phyloP scores from a whole-genome alignment of 1,140 invertebrate species.

The Drosophila pallidifrons region DNA sequence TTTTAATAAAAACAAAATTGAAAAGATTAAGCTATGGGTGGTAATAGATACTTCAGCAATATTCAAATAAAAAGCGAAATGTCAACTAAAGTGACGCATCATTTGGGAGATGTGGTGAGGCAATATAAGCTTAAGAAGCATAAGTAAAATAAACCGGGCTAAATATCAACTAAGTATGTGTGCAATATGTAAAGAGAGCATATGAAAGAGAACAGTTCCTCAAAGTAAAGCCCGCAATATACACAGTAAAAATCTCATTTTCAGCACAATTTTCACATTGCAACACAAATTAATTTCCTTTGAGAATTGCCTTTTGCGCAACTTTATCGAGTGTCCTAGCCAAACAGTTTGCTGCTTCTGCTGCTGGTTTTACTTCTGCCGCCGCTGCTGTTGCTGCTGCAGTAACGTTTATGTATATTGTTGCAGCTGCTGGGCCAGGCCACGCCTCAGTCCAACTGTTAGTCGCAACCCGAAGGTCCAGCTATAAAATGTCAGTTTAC shows the following conservation, averaged over 20 bases:
- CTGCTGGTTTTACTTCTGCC: conserved; percentile 37
- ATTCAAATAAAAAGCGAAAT: background rate
- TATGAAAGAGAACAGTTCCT: conserved; percentile 2
- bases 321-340: conserved; percentile 73
- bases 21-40: conserved; percentile 17
- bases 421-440: conserved; percentile 44
- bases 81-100: background rate
- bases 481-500: conserved; percentile 75
- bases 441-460: conserved; percentile 5
- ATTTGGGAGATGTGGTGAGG: background rate
- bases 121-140: background rate
- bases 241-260: conserved; percentile 65
- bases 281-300: conserved; percentile 81
- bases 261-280: conserved; percentile 77
- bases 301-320: conserved; percentile 75
- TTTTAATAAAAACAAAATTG: conserved; percentile 27
- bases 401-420: conserved; percentile 76
- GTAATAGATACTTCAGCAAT: background rate
- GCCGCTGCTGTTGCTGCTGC: conserved; percentile 33
- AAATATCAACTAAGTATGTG: background rate
- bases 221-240: background rate
- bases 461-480: conserved; percentile 41
- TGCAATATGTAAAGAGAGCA: background rate
- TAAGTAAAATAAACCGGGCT: background rate
- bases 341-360: conserved; percentile 36